phyloP scores from a whole-genome alignment of 2,797 vertebrate species.

The Notolabrus celidotus region DNA sequence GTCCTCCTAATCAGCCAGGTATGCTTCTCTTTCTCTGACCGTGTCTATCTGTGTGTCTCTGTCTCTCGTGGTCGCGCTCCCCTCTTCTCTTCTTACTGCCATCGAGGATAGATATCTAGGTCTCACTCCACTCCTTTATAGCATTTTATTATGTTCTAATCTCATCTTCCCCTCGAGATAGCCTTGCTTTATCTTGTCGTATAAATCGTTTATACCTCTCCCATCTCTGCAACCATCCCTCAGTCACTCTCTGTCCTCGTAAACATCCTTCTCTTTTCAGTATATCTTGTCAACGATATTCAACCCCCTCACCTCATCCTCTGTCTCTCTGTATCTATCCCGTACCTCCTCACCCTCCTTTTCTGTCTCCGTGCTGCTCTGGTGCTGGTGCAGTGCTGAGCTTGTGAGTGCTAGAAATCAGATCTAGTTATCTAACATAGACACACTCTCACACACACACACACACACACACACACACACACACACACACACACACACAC shows the following conservation, averaged over 20 bases:
- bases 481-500: slow-evolving; percentile 44
- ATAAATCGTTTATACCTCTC: slow-evolving; percentile 49
- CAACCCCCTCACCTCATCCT: slow-evolving; percentile 1
- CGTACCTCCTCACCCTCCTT: slow-evolving; percentile 50
- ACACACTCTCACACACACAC: slow-evolving; percentile 38
- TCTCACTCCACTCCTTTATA: slow-evolving; percentile 61
- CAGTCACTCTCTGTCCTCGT: slow-evolving; percentile 50
- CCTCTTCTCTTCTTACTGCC: slow-evolving; percentile 40
- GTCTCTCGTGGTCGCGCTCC: slow-evolving; percentile 39
- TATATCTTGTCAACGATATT: slow-evolving; percentile 56
- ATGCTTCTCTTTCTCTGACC: slow-evolving; percentile 59
- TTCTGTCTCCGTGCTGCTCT: slow-evolving; percentile 56
- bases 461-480: slow-evolving; percentile 45
- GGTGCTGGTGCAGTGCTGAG: slow-evolving; percentile 78
- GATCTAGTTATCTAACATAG: slow-evolving; percentile 77
- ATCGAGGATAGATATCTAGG: slow-evolving; percentile 56
- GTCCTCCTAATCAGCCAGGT: slow-evolving; percentile 90
- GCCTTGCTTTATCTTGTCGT: slow-evolving; percentile 54
- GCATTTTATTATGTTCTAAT: slow-evolving; percentile 72
- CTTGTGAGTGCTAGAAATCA: slow-evolving; percentile 70
- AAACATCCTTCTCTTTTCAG: slow-evolving; percentile 59
- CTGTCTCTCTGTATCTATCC: slow-evolving; percentile 29
- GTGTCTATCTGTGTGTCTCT: slow-evolving; percentile 46
- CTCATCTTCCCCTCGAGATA: slow-evolving; percentile 65
- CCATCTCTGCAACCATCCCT: slow-evolving; percentile 44